Evolutionary conservation across 2,888 invertebrate species (phyloP), one percentile per base, ranked within the genome.

Genomic region (Polietes domitor): DNA sequence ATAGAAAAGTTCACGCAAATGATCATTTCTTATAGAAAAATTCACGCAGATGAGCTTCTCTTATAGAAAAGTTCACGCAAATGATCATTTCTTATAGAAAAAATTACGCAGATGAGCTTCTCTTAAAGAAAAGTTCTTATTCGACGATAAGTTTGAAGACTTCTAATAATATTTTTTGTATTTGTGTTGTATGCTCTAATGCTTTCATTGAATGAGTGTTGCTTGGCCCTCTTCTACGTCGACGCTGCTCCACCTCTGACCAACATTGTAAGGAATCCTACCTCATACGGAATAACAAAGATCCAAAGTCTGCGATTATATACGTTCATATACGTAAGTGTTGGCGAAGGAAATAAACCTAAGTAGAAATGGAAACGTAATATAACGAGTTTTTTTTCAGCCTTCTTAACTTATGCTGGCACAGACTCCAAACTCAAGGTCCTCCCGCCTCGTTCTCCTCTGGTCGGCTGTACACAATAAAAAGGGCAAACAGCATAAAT

Each of bases 361-460:
- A 79, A 73, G 73, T 63, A 32, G 78, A 84, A 84, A 84, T 81
- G 84, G 84, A 79, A 84, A 81, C 76, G 76, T 81, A 81, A 81
- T 41, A 61, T 68, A 81, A 84, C 73, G 78, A 84, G 81, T 84
- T 79, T 37, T 65, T 63, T 81, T 72, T 63, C 53, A 61, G 24
- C n/a, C 41, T 65, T 76, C 68, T 4, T 65, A 63, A 47, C 15
- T 80, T 71, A 19, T 47, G 28, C 55, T 71, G 74, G 32, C 26
- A 26, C 37, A 73, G 74, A 71, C 71, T 77, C 53, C 58, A 68
- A 2, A 5, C 21, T 41, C 21, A 3, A 1, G 41, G n/a, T 21
- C 65, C 21, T 41, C 43, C 41, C 26, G 17, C 32, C n/a, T n/a
- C n/a, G n/a, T n/a, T n/a, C 17, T 61, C 17, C n/a, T 50, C 17